A percentile compares a stretch with the other conserved stretches of the same genome.
Evolutionary conservation across 2,797 vertebrate species (phyloP).

Genomic region (Xerus rutilus): DNA sequence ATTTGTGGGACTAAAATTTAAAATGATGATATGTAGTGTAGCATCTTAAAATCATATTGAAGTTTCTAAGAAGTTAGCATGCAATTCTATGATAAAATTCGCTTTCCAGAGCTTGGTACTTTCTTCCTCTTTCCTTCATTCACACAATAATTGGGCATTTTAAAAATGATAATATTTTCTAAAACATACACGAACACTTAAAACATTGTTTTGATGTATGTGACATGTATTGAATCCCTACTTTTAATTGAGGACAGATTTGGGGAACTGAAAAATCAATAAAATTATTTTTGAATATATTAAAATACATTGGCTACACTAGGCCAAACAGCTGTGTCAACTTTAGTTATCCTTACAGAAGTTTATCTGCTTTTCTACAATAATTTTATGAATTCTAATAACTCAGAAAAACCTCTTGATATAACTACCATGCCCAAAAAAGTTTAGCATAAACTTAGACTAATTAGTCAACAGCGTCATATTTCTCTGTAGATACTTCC

Average conservation of each 20-base stretch:
- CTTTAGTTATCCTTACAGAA: background rate
- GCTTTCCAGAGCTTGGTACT: background rate
- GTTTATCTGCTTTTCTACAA: slow-evolving; percentile 50
- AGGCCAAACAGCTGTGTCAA: slow-evolving; percentile 36
- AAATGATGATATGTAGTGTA: background rate
- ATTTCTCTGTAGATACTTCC: slow-evolving; percentile 45
- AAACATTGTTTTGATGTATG: background rate
- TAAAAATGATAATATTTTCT: background rate
- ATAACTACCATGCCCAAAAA: background rate
- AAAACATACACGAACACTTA: background rate
- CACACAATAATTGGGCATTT: background rate
- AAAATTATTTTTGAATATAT: slow-evolving; percentile 1
- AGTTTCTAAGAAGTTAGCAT: slow-evolving; percentile 63
- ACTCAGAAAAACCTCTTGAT: slow-evolving; percentile 17
- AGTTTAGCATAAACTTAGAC: slow-evolving; percentile 63
- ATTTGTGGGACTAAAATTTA: slow-evolving; percentile 41
- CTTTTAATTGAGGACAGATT: background rate
- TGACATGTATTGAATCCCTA: background rate
- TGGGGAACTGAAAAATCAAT: slow-evolving; percentile 3
- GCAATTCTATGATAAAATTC: slow-evolving; percentile 42
- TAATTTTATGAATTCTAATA: slow-evolving; percentile 36
- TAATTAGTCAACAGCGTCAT: slow-evolving; percentile 42
- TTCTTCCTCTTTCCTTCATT: background rate
- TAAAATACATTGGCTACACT: background rate
- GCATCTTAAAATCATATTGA: background rate